phyloP scores from a whole-genome alignment of 1,140 invertebrate genomes.

The Chymomyza costata region DNA sequence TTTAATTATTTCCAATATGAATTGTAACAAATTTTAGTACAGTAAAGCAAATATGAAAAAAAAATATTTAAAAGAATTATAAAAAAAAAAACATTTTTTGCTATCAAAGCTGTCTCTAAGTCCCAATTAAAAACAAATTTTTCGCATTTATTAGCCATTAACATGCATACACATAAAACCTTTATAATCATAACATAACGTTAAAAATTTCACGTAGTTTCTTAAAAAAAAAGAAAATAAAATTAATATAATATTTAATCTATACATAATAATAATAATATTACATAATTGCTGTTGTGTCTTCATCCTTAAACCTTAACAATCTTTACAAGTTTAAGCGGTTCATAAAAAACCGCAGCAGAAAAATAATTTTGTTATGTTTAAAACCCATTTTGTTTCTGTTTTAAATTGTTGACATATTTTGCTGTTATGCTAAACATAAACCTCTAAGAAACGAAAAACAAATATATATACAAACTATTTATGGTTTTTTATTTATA shows the following conservation, averaged over 20 bases:
- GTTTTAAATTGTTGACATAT: conserved; percentile 41
- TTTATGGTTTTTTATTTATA: conserved; percentile 24
- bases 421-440: conserved; percentile 33
- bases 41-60: neutral
- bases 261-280: conserved; percentile 15
- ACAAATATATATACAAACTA: conserved; percentile 23
- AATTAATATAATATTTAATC: too few relatives aligned
- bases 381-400: conserved; percentile 42
- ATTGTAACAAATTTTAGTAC: neutral
- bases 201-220: too few relatives aligned
- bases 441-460: conserved; percentile 17
- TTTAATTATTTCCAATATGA: neutral
- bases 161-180: too few relatives aligned
- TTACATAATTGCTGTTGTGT: conserved; percentile 61
- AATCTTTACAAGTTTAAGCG: conserved; percentile 28
- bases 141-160: too few relatives aligned
- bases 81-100: too few relatives aligned
- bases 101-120: too few relatives aligned
- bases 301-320: conserved; percentile 40
- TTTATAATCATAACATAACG: too few relatives aligned
- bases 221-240: too few relatives aligned
- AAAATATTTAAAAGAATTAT: too few relatives aligned
- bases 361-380: conserved; percentile 35
- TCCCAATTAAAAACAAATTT: too few relatives aligned
- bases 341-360: conserved; percentile 1